These are phyloP conservation scores for Camelus dromedarius DNA, from an alignment of 2,113 vertebrate genomes.

Conservation along the genomic window DNA sequence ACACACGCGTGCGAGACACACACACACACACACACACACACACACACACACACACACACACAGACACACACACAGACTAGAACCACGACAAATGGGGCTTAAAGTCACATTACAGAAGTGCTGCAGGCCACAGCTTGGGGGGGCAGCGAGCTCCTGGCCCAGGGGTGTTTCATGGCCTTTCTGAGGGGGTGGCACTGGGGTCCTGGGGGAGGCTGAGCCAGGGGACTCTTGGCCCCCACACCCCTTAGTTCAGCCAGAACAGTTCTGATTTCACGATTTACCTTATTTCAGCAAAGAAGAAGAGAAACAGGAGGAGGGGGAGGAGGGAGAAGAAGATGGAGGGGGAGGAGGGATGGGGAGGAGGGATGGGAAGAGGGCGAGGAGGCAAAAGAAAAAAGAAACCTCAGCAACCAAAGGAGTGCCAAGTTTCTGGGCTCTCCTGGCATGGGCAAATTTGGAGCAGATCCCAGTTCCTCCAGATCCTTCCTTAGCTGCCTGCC, in stretches of 20 bases:
- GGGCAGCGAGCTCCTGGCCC: too few relatives aligned
- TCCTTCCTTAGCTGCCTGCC: too few relatives aligned
- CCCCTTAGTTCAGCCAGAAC: not conserved
- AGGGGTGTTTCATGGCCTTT: not conserved
- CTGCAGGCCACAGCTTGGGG: not conserved
- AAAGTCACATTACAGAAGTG: not conserved
- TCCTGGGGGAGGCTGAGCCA: fast-evolving
- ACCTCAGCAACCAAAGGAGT: fast-evolving
- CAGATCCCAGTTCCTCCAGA: fast-evolving
- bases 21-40: not conserved
- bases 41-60: not conserved
- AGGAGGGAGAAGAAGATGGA: not conserved
- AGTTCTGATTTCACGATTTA: not conserved
- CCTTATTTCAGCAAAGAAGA: not conserved
- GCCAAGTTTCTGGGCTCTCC: not conserved
- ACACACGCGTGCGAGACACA: not conserved
- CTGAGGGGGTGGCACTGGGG: not conserved
- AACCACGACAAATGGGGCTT: not conserved
- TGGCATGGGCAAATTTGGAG: fast-evolving
- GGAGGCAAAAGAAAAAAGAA: not conserved
- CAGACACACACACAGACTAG: not conserved
- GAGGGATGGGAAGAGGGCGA: not conserved
- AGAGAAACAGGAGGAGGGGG: too few relatives aligned
- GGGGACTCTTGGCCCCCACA: not conserved
- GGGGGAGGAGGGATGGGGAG: too few relatives aligned